phyloP scores from a whole-genome alignment of 2,113 vertebrate species.

The Rhombomys opimus region DNA sequence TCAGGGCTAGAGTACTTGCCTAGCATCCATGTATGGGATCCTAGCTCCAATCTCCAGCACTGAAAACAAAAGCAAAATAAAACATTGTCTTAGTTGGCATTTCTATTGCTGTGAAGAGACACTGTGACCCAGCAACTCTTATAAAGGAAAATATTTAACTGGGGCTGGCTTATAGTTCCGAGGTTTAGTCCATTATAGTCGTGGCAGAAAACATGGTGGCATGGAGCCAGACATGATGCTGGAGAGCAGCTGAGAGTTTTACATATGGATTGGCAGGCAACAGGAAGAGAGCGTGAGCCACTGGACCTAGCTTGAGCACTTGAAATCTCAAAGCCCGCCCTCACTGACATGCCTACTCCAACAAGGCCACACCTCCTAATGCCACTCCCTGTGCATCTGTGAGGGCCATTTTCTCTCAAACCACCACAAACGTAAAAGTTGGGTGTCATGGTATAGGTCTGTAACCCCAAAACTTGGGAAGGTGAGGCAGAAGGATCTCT shows the following conservation, averaged over 20 bases:
- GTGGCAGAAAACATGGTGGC: not conserved
- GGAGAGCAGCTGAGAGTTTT: not conserved
- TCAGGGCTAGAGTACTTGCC: not conserved
- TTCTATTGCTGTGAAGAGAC: not conserved
- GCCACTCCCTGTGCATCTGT: not conserved
- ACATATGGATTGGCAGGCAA: not conserved
- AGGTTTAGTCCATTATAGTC: not conserved
- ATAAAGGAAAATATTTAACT: not conserved
- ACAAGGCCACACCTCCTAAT: not conserved
- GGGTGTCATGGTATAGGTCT: not conserved
- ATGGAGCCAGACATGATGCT: not conserved
- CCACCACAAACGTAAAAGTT: not conserved
- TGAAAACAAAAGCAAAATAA: not conserved
- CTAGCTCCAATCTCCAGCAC: not conserved
- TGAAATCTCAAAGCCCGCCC: not conserved
- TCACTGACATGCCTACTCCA: not conserved
- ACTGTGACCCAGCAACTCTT: not conserved
- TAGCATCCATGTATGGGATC: not conserved
- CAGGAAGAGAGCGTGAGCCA: not conserved
- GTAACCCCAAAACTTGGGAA: not conserved
- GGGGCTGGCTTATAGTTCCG: not conserved
- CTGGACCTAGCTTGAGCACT: not conserved
- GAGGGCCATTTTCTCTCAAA: not conserved
- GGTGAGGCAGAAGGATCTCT: not conserved
- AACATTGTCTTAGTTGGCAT: not conserved